Evolutionary conservation across 2,113 vertebrate species (phyloP).

Genomic region (Nibea coibor): DNA sequence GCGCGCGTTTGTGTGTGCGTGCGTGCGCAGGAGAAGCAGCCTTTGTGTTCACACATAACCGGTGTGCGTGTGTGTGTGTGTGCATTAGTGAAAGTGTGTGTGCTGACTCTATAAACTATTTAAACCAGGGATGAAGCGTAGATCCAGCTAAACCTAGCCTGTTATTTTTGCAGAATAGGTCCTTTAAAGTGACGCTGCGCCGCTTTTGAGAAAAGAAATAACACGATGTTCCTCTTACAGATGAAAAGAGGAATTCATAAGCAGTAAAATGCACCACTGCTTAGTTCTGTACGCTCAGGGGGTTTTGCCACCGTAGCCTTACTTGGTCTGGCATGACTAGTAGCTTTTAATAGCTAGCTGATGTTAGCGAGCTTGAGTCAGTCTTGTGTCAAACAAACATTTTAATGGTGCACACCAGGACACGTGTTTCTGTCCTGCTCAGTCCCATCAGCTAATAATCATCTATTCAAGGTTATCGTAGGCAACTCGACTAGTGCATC

Average conservation of each 20-base stretch:
- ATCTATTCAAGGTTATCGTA: no score
- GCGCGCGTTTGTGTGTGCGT: constrained; percentile 49
- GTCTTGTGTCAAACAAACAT: not conserved
- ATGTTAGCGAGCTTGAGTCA: not conserved
- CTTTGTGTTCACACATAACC: constrained; percentile 43
- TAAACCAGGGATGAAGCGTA: constrained; percentile 22
- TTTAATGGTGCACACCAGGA: not conserved
- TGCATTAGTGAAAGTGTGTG: constrained; percentile 47
- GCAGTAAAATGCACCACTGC: no score
- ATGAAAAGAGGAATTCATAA: not conserved
- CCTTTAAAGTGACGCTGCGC: not conserved
- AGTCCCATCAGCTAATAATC: not conserved
- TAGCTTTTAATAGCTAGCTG: not conserved
- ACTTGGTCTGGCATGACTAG: not conserved
- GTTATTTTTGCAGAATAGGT: not conserved
- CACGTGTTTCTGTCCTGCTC: not conserved
- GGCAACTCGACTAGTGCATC: no score
- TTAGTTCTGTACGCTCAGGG: not conserved
- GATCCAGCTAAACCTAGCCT: not conserved
- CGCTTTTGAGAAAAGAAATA: not conserved
- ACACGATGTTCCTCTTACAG: not conserved
- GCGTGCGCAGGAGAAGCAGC: constrained; percentile 6
- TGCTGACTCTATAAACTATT: constrained; percentile 52
- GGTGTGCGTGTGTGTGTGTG: not conserved
- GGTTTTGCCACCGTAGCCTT: not conserved